phyloP scores from a whole-genome alignment of 2,888 invertebrate species.

The Chalcosyrphus nemorum region DNA sequence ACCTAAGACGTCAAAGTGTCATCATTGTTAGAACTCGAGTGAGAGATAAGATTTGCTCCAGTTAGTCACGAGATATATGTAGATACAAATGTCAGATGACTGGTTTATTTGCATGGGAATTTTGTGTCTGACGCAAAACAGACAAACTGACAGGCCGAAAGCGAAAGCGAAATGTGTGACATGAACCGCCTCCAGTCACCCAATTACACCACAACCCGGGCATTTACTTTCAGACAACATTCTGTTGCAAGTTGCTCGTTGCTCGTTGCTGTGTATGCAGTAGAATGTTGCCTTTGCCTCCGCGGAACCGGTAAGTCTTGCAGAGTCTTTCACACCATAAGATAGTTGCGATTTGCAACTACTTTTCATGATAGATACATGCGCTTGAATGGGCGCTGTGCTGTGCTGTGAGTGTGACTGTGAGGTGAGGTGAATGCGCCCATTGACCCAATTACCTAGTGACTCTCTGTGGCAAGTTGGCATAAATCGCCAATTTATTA shows the following conservation, averaged over 20 bases:
- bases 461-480: slow-evolving; percentile 62
- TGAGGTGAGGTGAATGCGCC: slow-evolving; percentile 62
- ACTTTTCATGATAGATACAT: slow-evolving; percentile 23
- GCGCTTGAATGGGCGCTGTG: slow-evolving; percentile 32
- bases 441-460: slow-evolving; percentile 70
- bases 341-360: slow-evolving; percentile 38
- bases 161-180: slow-evolving; percentile 48
- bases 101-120: not conserved
- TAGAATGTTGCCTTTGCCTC: slow-evolving; percentile 67
- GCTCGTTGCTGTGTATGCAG: slow-evolving; percentile 42
- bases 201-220: slow-evolving; percentile 42
- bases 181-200: slow-evolving; percentile 40
- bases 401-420: no score
- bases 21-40: no score
- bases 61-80: not conserved
- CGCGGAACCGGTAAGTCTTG: slow-evolving; percentile 66
- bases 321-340: slow-evolving; percentile 42
- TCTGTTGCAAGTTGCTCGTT: slow-evolving; percentile 50
- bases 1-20: not conserved
- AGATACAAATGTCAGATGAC: slow-evolving; percentile 3
- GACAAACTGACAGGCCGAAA: slow-evolving; percentile 20
- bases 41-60: not conserved
- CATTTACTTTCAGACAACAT: not conserved
- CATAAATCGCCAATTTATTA: slow-evolving; percentile 67
- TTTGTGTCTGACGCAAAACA: not conserved